These are phyloP conservation scores for Caenorhabditis sulstoni DNA, from an alignment of 2,888 invertebrate genomes.

Conservation along the genomic window DNA sequence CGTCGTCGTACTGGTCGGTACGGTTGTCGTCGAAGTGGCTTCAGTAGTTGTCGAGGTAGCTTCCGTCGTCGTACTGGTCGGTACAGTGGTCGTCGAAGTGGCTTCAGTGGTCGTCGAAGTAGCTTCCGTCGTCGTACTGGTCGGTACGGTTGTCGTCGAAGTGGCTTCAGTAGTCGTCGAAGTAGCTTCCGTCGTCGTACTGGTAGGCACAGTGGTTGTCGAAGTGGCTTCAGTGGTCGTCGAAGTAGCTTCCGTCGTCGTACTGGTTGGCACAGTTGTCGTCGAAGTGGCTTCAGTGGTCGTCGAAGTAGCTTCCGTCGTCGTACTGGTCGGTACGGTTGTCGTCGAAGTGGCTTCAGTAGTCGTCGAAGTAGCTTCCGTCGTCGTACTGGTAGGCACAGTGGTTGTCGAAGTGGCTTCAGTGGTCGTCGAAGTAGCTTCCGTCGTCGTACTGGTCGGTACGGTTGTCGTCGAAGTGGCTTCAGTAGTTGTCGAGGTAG, in stretches of 20 bases:
- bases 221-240: slow-evolving; percentile 13
- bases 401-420: slow-evolving; percentile 23
- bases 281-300: slow-evolving; percentile 23
- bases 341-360: slow-evolving; percentile 38
- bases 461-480: slow-evolving; percentile 3
- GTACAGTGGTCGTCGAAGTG: slow-evolving; percentile 3
- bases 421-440: slow-evolving; percentile 8
- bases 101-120: slow-evolving; percentile 3
- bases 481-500: neutral
- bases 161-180: slow-evolving; percentile 7
- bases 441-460: slow-evolving; percentile 3
- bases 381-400: slow-evolving; percentile 20
- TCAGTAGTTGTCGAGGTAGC: slow-evolving; percentile 8
- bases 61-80: neutral
- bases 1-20: neutral
- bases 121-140: neutral
- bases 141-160: neutral
- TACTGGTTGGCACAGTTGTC: slow-evolving; percentile 39
- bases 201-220: slow-evolving; percentile 1
- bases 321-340: slow-evolving; percentile 17
- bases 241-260: slow-evolving; percentile 16
- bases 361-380: neutral
- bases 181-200: neutral
- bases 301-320: slow-evolving; percentile 25
- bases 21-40: slow-evolving; percentile 9